Evolutionary conservation across 2,113 vertebrate genomes (phyloP), one percentile per base, ranked within the genome.

Genomic region (Plotosus lineatus): DNA sequence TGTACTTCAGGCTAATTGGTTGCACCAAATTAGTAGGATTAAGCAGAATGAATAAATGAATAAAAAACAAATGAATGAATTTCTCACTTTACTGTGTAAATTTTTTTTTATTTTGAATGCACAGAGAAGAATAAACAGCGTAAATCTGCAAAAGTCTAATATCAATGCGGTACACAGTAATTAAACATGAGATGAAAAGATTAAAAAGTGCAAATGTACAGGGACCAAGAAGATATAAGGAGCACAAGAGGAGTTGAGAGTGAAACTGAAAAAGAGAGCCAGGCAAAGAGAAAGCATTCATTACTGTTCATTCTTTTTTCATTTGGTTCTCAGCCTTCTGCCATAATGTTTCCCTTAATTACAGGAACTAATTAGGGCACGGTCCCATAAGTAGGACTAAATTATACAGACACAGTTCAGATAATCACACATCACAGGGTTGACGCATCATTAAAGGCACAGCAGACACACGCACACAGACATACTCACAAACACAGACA

Each of bases 341-440:
- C 44, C 51, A 17, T 53, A 79, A 60, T 19, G 15, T 50, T 46
- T 63, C 1, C 12, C 31, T 56, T 60, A 79, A 83, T 83, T 83
- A 69, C 82, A 78, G 65, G 42, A 81, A 71, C 46, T 58, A 77
- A 81, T 78, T 75, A 81, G 48, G 42, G 17, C 36, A 48, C 10
- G 6, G 65, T 51, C 48, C 63, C 26, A 77, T 31, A 33, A 61
- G 44, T 56, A 68, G 44, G 8, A 53, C 36, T 28, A 48, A 66
- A 74, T 68, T 38, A 76, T 48, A 83, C 50, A 69, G 65, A 79
- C 61, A n/a, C 69, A 77, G 73, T 46, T n/a, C 11, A 50, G 72
- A 75, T 81, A 66, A 75, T 55, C 9, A 50, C 69, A 72, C 69
- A 50, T 72, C 17, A 72, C 28, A 21, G 69, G 69, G 8, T 50